Base-by-base conservation (phyloP, 2,888 invertebrate species). In the Philaethria dido region DNA sequence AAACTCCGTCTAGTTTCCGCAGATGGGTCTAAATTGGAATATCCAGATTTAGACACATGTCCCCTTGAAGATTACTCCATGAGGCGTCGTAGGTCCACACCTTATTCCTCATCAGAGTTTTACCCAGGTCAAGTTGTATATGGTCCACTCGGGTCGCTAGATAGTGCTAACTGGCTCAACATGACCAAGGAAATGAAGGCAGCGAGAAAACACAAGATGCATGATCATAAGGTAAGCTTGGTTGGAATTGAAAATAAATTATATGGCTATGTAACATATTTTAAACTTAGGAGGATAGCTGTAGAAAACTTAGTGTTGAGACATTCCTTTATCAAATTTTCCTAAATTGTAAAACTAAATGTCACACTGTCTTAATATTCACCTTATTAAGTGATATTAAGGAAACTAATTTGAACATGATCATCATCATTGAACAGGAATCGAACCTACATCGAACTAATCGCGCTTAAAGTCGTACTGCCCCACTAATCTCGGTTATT, bases 141-240 rank as follows among this genome's bases (percentile, higher is more conserved):
- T 79, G 97, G 97, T 0, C 94, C 95, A 0, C 86, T 96, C 22
- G 95, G 95, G 16, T 94, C 95, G 50, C 89, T 98, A 66, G 96
- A 97, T 76, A 95, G 94, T 70, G 96, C 97, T 1, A 95, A 95
- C 79, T 97, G 98, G 96, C 90, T 98, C 22, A 94, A 95, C 67
- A 94, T 96, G 73, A 95, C 96, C 8, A 96, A 96, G 83, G 94
- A 95, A 71, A 94, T 97, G 93, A 96, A 95, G 79, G 88, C 90
- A 14, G 93, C 93, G 42, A 89, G 93, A 74, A 94, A 94, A 79
- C 93, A 94, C 62, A 94, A 94, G 76, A 92, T 92, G 84, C 88
- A 93, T 71, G 92, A 93, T 73, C 92, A 93, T 73, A 94, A 93
- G 88, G 94, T 73, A 72, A 71, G 72, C 66, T n/a, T 42, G 39